Base-by-base conservation (phyloP, 1,140 invertebrate species). In the Drosophila obscura region DNA sequence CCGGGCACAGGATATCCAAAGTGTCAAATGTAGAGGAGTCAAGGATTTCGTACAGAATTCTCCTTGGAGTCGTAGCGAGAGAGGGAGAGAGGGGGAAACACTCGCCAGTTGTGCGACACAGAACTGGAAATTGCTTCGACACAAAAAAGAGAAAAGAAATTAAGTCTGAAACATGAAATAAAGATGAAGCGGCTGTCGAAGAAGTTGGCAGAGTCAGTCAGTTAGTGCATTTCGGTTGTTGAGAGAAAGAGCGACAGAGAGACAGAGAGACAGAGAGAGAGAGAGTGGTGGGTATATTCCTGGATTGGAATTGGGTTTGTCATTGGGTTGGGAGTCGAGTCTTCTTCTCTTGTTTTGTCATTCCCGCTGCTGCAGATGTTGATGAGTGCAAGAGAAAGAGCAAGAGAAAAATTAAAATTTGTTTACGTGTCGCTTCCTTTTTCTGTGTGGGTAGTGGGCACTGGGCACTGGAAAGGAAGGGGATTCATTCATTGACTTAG, bases 111-210 rank as follows among this genome's bases (percentile, higher is more conserved):
- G 49, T 77, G 81, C 61, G 63, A 77, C 49, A 65, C 60, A 84
- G 60, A 83, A 77, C 63, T 84, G 63, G 26, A 84, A 80, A 85
- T 68, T 69, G 77, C 43, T 46, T 5, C 24, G 16, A 22, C 26
- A 41, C 52, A 50, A 53, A 73, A 64, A 24, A 26, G 43, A 73
- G 45, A 76, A 80, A 71, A 62, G 63, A 87, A 87, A 75, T 74
- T 67, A 85, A 78, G 82, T 75, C 65, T 51, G 69, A 65, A 78
- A 82, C 82, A 87, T 85, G 82, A 85, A 87, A 85, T 87, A 85
- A 85, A 82, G 74, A 85, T 87, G 82, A 85, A 85, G 74, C 71
- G 78, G 63, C 78, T 85, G 82, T 76, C 74, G 57, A 77, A 68
- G 64, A 48, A 57, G 35, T 74, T 62, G 73, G 48, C 58, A 66